A percentile compares a stretch with the other conserved stretches of the same genome.
phyloP scores from a whole-genome alignment of 2,797 vertebrate genomes.

The Esox masquinongy region DNA sequence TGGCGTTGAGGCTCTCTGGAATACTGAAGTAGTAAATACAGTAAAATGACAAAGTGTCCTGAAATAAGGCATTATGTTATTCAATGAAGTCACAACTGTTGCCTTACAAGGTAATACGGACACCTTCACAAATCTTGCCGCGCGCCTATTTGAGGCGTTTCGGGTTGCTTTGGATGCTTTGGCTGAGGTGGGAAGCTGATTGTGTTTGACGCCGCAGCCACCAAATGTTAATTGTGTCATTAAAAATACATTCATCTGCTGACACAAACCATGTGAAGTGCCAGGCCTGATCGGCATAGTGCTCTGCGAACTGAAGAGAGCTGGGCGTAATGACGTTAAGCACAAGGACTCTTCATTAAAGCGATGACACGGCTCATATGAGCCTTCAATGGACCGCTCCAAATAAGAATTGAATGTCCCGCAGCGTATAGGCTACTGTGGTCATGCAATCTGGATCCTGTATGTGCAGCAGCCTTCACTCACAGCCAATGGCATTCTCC shows the following conservation, averaged over 20 bases:
- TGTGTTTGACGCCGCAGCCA: constrained; percentile 6
- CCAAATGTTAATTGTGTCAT: constrained; percentile 4
- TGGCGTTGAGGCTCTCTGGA: constrained; percentile 26
- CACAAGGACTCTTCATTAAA: constrained; percentile 25
- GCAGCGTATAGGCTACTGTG: not conserved
- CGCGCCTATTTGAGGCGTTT: not conserved
- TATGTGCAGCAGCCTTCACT: not conserved
- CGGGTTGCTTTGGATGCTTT: not conserved
- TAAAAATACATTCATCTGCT: constrained; percentile 19
- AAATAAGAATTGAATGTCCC: constrained; percentile 19
- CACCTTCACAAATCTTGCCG: not conserved
- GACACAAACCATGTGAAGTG: constrained; percentile 14
- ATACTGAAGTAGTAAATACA: constrained; percentile 17
- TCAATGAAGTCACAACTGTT: not conserved
- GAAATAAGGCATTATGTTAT: not conserved
- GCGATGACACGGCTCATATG: constrained; percentile 7
- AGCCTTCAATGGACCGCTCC: constrained; percentile 10
- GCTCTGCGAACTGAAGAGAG: constrained; percentile 4
- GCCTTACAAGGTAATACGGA: not conserved
- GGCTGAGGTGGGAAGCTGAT: not conserved
- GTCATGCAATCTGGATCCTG: constrained; percentile 12
- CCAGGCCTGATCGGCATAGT: constrained; percentile 5
- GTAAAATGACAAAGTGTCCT: constrained; percentile 22
- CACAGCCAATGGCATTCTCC: constrained; percentile 10
- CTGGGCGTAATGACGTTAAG: constrained; percentile 3